phyloP scores from a whole-genome alignment of 2,113 vertebrate species.

The Xyrauchen texanus region DNA sequence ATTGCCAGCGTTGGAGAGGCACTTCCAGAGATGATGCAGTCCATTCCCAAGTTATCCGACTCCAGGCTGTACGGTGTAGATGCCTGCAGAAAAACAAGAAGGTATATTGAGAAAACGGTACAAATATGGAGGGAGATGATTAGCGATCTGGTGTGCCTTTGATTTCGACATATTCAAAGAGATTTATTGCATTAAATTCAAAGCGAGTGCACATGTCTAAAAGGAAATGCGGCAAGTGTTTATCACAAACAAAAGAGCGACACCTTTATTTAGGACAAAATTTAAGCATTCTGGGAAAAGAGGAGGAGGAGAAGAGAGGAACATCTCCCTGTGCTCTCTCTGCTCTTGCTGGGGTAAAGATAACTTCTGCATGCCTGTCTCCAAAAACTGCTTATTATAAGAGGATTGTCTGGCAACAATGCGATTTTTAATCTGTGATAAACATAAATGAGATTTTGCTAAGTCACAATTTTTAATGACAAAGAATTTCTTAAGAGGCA shows the following conservation, averaged over 20 bases:
- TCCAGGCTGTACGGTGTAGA: slow-evolving; percentile 92
- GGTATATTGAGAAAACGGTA: slow-evolving; percentile 11
- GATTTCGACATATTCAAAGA: slow-evolving; percentile 40
- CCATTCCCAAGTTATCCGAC: slow-evolving; percentile 92
- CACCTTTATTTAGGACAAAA: slow-evolving; percentile 74
- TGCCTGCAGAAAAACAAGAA: slow-evolving; percentile 70
- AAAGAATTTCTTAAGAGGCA: slow-evolving; percentile 64
- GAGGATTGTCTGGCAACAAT: slow-evolving; percentile 77
- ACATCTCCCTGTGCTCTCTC: slow-evolving; percentile 1
- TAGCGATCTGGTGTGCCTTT: slow-evolving; percentile 29
- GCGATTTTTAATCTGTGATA: slow-evolving; percentile 76
- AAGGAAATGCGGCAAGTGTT: slow-evolving; percentile 29
- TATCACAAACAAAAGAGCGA: slow-evolving; percentile 57
- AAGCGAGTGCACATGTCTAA: neutral
- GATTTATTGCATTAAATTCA: slow-evolving; percentile 20
- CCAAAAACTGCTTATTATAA: slow-evolving; percentile 76
- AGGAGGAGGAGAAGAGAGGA: slow-evolving; percentile 47
- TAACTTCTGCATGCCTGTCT: slow-evolving; percentile 68
- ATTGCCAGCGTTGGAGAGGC: slow-evolving; percentile 94
- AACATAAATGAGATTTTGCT: slow-evolving; percentile 74
- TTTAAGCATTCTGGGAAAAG: slow-evolving; percentile 63
- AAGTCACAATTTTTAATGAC: slow-evolving; percentile 67
- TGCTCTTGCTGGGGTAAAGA: slow-evolving; percentile 57
- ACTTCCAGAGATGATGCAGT: slow-evolving; percentile 94
- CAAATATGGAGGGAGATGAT: slow-evolving; percentile 7